Percentiles rank a stretch among this genome's conserved stretches.
Evolutionary conservation across 2,113 vertebrate genomes (phyloP).

Genomic region (Chaetura pelagica): DNA sequence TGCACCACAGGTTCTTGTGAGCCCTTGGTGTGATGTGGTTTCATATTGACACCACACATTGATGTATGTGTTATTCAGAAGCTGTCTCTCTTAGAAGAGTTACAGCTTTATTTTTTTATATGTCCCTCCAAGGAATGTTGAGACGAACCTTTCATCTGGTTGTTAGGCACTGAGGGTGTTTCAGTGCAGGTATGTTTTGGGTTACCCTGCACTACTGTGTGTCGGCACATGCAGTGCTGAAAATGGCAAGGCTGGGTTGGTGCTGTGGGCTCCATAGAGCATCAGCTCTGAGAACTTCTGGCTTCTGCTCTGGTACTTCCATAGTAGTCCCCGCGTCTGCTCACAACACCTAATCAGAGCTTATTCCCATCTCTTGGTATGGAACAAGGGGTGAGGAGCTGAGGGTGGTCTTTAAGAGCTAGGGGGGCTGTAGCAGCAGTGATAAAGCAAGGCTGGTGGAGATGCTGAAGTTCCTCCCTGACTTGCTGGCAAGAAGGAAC

Average conservation of each 20-base stretch:
- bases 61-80: neutral
- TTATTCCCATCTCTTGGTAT: neutral
- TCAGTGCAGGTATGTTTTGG: neutral
- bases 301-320: neutral
- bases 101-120: neutral
- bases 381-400: neutral
- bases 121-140: neutral
- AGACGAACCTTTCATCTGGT: neutral
- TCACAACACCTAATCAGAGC: neutral
- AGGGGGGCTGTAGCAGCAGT: neutral
- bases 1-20: neutral
- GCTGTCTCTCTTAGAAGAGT: neutral
- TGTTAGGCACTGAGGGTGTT: neutral
- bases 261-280: neutral
- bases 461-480: neutral
- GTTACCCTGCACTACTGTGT: neutral
- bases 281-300: neutral
- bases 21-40: neutral
- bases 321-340: neutral
- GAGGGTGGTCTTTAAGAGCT: neutral
- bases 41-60: neutral
- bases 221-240: rapidly evolving
- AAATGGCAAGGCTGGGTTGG: neutral
- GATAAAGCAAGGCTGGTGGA: neutral
- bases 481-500: neutral